A percentile compares a stretch with the other conserved stretches of the same genome.
Evolutionary conservation across 2,797 vertebrate genomes (phyloP).

Genomic region (Gallinago solitaria): DNA sequence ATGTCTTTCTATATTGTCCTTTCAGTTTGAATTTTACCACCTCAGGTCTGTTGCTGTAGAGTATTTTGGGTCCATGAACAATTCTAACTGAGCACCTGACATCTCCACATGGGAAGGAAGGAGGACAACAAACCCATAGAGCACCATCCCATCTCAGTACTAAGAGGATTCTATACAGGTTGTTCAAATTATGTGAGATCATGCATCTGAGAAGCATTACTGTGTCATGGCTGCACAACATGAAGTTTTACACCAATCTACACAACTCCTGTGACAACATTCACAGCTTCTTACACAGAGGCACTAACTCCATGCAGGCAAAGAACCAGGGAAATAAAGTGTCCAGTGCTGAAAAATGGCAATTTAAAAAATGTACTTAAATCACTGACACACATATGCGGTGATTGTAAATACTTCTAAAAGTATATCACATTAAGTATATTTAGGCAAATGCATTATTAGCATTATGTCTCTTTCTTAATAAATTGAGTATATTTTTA

Average conservation of each 20-base stretch:
- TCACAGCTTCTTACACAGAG: background rate
- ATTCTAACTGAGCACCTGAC: background rate
- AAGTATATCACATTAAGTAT: background rate
- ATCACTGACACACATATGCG: background rate
- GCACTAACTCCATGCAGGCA: background rate
- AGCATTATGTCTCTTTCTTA: background rate
- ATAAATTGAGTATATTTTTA: background rate
- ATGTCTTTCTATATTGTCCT: background rate
- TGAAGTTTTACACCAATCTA: background rate
- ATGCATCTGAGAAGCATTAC: background rate
- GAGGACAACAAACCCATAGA: background rate
- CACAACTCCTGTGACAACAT: background rate
- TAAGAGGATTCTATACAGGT: background rate
- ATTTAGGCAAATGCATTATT: background rate
- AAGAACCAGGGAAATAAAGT: background rate
- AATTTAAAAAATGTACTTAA: background rate
- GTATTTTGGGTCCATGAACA: background rate
- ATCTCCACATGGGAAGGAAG: background rate
- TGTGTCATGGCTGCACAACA: background rate
- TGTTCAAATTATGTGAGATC: background rate
- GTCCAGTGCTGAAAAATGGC: background rate
- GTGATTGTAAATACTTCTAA: background rate
- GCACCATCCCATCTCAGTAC: background rate
- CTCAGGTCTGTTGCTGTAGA: background rate
- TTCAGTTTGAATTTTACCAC: background rate